Conservation (phyloP, 2,797 vertebrate genomes). For the Sebastiscus albofasciatus region DNA sequence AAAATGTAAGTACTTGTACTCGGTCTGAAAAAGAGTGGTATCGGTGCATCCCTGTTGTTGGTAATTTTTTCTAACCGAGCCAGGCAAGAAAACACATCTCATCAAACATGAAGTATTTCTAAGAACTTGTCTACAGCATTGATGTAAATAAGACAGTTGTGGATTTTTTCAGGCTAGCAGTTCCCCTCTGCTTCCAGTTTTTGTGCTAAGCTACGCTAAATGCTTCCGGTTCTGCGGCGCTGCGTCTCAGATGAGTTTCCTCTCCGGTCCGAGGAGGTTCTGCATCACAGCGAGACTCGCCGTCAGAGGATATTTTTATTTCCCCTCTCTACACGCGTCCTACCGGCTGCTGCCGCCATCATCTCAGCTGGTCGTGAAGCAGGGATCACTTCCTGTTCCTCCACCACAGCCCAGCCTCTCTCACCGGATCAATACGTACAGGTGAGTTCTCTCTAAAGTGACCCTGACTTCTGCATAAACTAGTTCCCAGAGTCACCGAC, state of each 20-base stretch:
- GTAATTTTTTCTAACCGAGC: too few species aligned
- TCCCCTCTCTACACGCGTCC: slow-evolving; percentile 24
- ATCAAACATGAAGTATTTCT: too few species aligned
- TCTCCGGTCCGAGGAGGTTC: neutral
- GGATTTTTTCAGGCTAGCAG: too few species aligned
- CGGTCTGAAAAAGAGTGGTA: too few species aligned
- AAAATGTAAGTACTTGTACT: too few species aligned
- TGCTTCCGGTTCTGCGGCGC: neutral
- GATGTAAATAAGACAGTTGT: too few species aligned
- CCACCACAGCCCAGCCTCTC: too few species aligned
- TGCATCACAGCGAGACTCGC: too few species aligned
- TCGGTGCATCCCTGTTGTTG: too few species aligned
- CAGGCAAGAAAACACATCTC: too few species aligned
- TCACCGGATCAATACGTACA: neutral
- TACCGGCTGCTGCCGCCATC: slow-evolving; percentile 22
- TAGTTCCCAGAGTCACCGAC: slow-evolving; percentile 15
- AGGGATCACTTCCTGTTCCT: neutral
- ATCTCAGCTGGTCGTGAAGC: slow-evolving; percentile 16
- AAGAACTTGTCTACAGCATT: too few species aligned
- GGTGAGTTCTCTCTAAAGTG: neutral
- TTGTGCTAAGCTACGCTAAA: neutral
- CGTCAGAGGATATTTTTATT: too few species aligned
- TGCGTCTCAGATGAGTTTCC: slow-evolving; percentile 29
- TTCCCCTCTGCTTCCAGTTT: neutral
- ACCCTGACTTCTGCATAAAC: slow-evolving; percentile 1